Evolutionary conservation across 30 jellyfish, hydroid and myxozoan species (phyloP), one percentile per base, ranked within the genome.

Genomic region (Sanderia malayensis): DNA sequence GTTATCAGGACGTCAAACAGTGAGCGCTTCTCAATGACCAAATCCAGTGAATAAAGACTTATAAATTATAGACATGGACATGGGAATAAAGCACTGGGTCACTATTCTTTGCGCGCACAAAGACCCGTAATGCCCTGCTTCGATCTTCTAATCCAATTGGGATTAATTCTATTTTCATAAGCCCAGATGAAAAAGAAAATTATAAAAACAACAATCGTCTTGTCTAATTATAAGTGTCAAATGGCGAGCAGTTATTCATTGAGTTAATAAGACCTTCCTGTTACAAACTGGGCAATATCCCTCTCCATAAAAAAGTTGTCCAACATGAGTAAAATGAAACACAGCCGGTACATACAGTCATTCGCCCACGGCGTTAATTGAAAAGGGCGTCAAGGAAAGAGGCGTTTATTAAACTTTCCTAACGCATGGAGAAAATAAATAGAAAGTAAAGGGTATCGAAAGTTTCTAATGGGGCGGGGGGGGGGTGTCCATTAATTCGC

Each of bases 111-210:
- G 24, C 23, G 45, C 67, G 37, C 53, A 53, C 58, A 24, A 62
- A 53, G 67, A 71, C 73, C 59, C 18, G 63, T 33, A 34, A 61
- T 22, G 31, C 76, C 76, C 82, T 58, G 89, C 81, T 31, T 78
- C 80, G 82, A 13, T 58, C 41, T 7, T 57, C 52, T 57, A 61
- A 65, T 52, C 89, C 81, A 78, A 78, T 78, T 67, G 82, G 64
- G 89, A 78, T 78, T 66, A 64, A 78, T 22, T 32, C 67, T 32
- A 55, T 64, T 66, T 78, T 65, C 76, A 78, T 62, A 78, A 78
- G 82, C 59, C 66, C 49, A 33, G 17, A 15, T 58, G 37, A 78
- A 34, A 78, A 64, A 20, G 82, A 26, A 52, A 65, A 78, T 78
- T 55, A 78, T 23, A 20, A 21, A 64, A 64, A 64, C 89, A 78